phyloP scores from a whole-genome alignment of 2,888 invertebrate genomes.

The Meganola albula region DNA sequence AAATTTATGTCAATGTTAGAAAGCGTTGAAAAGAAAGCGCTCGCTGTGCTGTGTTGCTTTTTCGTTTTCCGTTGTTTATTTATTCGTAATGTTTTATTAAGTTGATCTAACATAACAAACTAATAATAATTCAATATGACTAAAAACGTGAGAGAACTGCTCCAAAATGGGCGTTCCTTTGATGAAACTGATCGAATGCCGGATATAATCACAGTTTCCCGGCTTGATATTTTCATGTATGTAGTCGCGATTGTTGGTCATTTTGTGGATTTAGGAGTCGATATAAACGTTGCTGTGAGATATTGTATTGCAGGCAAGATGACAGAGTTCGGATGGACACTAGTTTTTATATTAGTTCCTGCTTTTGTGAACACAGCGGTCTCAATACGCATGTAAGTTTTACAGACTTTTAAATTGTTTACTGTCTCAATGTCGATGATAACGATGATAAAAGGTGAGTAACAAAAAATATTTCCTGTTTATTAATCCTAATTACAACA shows the following conservation, averaged over 20 bases:
- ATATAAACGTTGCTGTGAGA: constrained; percentile 82
- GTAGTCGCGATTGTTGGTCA: constrained; percentile 82
- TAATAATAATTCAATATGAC: constrained; percentile 41
- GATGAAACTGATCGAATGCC: constrained; percentile 80
- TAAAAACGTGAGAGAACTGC: constrained; percentile 44
- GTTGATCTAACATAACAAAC: not conserved
- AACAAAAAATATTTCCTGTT: too few relatives aligned
- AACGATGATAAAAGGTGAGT: too few relatives aligned
- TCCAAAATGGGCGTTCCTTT: constrained; percentile 53
- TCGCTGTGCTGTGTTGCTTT: too few relatives aligned
- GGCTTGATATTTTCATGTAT: constrained; percentile 81
- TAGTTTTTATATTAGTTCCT: constrained; percentile 84
- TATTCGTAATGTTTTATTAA: too few relatives aligned
- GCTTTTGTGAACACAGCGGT: constrained; percentile 86
- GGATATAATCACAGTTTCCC: constrained; percentile 75
- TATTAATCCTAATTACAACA: too few relatives aligned
- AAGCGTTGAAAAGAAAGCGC: too few relatives aligned
- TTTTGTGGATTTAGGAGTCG: constrained; percentile 82
- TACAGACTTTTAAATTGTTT: too few relatives aligned
- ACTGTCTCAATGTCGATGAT: too few relatives aligned
- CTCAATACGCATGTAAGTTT: constrained; percentile 84
- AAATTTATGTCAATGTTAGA: too few relatives aligned
- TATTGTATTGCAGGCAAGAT: constrained; percentile 76
- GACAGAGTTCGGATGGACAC: constrained; percentile 82
- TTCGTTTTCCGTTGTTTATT: too few relatives aligned